A percentile compares a stretch with the other conserved stretches of the same genome.
phyloP scores from a whole-genome alignment of 2,113 vertebrate genomes.

The Mirza zaza region DNA sequence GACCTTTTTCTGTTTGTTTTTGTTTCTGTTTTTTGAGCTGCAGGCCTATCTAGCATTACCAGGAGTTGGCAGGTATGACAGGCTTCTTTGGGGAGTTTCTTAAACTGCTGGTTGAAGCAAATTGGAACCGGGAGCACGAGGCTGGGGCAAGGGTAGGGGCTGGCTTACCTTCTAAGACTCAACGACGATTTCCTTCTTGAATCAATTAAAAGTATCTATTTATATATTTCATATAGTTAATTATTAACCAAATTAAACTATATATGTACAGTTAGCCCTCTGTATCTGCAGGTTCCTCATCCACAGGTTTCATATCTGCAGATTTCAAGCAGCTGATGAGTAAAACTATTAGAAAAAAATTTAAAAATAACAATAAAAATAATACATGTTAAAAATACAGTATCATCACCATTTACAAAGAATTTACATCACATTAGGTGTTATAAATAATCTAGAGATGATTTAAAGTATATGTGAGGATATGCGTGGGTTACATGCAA shows the following conservation, averaged over 20 bases:
- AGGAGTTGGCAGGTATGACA: background rate
- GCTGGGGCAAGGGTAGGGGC: background rate
- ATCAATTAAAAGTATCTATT: background rate
- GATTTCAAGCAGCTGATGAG: background rate
- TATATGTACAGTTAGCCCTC: too few species aligned
- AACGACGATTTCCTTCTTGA: background rate
- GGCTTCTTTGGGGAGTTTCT: background rate
- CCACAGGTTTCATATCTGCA: background rate
- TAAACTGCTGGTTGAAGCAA: background rate
- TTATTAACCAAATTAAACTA: background rate
- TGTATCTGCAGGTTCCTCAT: background rate
- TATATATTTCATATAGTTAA: background rate
- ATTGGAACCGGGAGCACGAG: background rate
- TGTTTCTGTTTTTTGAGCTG: background rate
- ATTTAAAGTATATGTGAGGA: too few species aligned
- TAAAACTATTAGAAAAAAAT: background rate
- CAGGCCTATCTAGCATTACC: background rate
- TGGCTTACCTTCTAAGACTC: background rate
- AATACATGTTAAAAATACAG: background rate
- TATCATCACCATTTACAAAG: background rate
- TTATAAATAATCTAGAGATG: background rate
- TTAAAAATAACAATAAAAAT: background rate
- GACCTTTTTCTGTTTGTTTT: background rate
- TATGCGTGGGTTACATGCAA: background rate
- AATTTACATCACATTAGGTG: background rate